Conservation (phyloP, 2,113 vertebrate species). For the Tylochromis polylepis region DNA sequence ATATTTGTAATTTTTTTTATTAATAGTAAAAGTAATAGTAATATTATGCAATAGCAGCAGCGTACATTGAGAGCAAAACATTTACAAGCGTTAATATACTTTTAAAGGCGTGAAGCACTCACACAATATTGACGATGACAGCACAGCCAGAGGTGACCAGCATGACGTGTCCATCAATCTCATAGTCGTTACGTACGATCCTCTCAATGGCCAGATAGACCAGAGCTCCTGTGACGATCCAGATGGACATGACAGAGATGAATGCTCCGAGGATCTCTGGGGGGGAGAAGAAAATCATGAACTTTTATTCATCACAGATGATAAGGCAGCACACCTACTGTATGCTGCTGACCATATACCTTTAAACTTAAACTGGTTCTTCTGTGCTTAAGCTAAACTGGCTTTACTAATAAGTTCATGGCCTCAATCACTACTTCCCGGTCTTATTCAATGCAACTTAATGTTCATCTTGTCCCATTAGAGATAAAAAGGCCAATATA, state of each 20-base stretch:
- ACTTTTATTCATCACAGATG: not conserved
- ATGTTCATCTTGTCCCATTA: not conserved
- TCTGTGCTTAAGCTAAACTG: not conserved
- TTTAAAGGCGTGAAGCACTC: conserved; percentile 36
- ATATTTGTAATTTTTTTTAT: not conserved
- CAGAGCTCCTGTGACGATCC: conserved; percentile 88
- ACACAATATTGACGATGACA: conserved; percentile 89
- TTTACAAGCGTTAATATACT: not conserved
- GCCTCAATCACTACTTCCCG: not conserved
- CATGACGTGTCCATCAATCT: conserved; percentile 90
- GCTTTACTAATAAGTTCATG: not conserved
- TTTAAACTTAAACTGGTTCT: not conserved
- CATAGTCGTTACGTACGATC: conserved; percentile 88
- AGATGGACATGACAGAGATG: conserved; percentile 91
- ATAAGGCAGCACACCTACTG: not conserved
- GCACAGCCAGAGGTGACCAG: conserved; percentile 86
- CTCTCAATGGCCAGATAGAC: conserved; percentile 89
- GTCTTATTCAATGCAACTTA: not conserved
- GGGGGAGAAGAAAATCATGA: not conserved
- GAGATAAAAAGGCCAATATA: not conserved
- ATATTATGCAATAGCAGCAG: not conserved
- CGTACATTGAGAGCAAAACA: not conserved
- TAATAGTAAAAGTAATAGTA: not conserved
- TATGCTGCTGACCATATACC: not conserved
- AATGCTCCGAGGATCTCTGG: conserved; percentile 90